Evolutionary conservation across 2,797 vertebrate species (phyloP).

Genomic region (Tadarida brasiliensis): DNA sequence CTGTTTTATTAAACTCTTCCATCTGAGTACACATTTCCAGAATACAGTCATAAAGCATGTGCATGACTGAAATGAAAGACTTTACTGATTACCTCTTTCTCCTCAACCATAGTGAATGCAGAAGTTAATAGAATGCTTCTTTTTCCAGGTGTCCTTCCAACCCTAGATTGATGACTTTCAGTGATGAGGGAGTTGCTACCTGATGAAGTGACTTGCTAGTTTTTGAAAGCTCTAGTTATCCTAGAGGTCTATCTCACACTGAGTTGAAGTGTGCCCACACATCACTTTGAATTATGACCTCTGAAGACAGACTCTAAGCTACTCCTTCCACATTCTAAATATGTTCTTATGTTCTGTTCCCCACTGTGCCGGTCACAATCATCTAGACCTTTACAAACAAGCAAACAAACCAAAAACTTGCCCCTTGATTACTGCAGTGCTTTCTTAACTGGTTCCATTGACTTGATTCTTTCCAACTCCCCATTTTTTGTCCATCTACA

Average conservation of each 20-base stretch:
- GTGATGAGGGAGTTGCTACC: not conserved
- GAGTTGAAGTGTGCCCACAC: not conserved
- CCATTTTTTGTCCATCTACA: not conserved
- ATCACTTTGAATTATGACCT: not conserved
- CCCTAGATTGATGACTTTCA: not conserved
- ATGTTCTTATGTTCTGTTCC: not conserved
- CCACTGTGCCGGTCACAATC: not conserved
- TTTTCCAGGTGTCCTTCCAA: not conserved
- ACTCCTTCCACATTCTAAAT: not conserved
- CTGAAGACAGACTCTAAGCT: not conserved
- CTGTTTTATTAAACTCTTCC: not conserved
- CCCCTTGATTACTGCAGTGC: not conserved
- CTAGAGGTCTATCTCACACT: not conserved
- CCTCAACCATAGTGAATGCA: not conserved
- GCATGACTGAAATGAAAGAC: not conserved
- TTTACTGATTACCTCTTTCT: not conserved
- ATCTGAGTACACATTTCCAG: not conserved
- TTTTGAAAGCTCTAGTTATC: not conserved
- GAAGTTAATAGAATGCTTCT: not conserved
- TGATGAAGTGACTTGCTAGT: not conserved
- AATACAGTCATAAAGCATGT: not conserved
- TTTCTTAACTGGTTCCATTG: not conserved
- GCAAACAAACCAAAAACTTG: not conserved
- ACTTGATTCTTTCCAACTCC: not conserved
- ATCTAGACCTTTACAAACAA: not conserved